Evolutionary conservation across 2,797 vertebrate genomes (phyloP).

Genomic region (Channallabes apus): DNA sequence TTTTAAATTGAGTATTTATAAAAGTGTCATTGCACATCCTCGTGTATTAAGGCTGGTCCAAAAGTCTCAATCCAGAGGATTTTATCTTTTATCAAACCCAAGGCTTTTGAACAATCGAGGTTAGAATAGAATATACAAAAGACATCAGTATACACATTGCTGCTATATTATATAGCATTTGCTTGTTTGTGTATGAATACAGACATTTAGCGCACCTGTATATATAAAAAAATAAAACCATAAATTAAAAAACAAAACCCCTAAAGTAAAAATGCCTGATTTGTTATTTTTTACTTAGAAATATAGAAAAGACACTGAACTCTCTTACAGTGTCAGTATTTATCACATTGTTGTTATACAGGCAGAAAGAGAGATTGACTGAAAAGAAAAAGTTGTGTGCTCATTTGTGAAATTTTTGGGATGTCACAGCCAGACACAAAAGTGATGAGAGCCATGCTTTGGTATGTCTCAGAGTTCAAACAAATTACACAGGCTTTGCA

Average conservation of each 20-base stretch:
- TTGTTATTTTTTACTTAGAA: background rate
- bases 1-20: too few species aligned
- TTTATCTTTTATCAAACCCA: too few species aligned
- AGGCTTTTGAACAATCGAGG: too few species aligned
- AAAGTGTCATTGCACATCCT: too few species aligned
- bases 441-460: background rate
- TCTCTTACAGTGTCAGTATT: background rate
- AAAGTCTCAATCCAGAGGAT: too few species aligned
- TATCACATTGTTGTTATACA: background rate
- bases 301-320: background rate
- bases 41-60: too few species aligned
- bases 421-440: background rate
- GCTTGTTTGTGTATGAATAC: too few species aligned
- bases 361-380: background rate
- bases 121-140: too few species aligned
- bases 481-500: too few species aligned
- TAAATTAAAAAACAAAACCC: too few species aligned
- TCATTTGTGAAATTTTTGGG: constrained; percentile 4
- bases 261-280: background rate
- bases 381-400: background rate
- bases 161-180: too few species aligned
- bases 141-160: too few species aligned
- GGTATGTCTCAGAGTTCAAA: background rate
- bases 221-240: background rate
- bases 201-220: background rate